Conservation (phyloP, 2,888 invertebrate genomes). For the Lathronympha strigana region DNA sequence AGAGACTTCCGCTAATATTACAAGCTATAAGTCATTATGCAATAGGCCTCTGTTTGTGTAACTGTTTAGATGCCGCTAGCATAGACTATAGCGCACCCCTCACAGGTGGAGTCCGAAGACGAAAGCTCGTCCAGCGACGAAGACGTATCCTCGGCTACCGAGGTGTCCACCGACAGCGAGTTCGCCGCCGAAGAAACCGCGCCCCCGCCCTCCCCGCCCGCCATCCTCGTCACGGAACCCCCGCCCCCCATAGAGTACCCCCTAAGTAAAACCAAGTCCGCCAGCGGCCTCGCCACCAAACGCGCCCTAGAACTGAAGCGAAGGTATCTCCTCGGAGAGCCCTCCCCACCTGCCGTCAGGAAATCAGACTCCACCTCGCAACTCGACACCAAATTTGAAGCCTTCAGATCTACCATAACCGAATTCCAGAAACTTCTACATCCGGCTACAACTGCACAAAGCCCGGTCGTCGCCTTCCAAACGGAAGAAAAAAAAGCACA, state of each 20-base stretch:
- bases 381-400: conserved; percentile 92
- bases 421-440: conserved; percentile 94
- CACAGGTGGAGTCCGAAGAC: conserved; percentile 78
- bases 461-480: conserved; percentile 61
- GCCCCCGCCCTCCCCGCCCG: conserved; percentile 89
- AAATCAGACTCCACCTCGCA: conserved; percentile 93
- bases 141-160: conserved; percentile 93
- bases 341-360: conserved; percentile 87
- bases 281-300: conserved; percentile 94
- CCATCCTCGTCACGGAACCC: conserved; percentile 90
- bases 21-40: too few species aligned
- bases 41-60: too few species aligned
- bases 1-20: too few species aligned
- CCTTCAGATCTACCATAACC: conserved; percentile 92
- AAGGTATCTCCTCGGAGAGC: conserved; percentile 91
- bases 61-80: too few species aligned
- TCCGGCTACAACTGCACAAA: conserved; percentile 83
- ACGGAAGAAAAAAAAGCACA: conserved; percentile 74
- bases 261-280: conserved; percentile 92
- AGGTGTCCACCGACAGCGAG: conserved; percentile 96
- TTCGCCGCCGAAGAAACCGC: conserved; percentile 92
- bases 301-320: conserved; percentile 94
- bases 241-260: conserved; percentile 89
- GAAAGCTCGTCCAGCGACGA: conserved; percentile 88
- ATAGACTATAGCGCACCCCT: conserved; percentile 46